A percentile compares a stretch with the other conserved stretches of the same genome.
phyloP scores from a whole-genome alignment of 2,113 vertebrate genomes.

The Serranochromis macrocephalus region DNA sequence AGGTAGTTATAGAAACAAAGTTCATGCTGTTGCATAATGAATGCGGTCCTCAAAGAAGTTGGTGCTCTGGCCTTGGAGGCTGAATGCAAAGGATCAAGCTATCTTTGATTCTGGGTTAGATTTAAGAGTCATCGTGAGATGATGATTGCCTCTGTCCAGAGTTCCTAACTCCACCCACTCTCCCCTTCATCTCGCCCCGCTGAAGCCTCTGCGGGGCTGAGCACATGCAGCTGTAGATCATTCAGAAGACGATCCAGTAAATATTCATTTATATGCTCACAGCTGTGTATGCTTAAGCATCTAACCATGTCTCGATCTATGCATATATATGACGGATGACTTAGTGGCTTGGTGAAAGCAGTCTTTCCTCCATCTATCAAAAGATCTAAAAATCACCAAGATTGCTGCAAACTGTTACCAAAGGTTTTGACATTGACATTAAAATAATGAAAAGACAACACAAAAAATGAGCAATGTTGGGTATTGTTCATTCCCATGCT shows the following conservation, averaged over 20 bases:
- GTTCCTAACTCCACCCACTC: not conserved
- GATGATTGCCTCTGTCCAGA: constrained; percentile 33
- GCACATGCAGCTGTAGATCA: constrained; percentile 40
- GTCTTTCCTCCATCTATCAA: not conserved
- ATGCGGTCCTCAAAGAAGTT: not conserved
- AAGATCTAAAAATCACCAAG: not conserved
- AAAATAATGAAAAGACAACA: not conserved
- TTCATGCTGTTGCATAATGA: not conserved
- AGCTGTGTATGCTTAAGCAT: not conserved
- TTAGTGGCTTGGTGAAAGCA: not conserved
- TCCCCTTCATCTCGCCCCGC: constrained; percentile 3
- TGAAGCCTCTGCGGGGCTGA: constrained; percentile 6
- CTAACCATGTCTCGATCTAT: not conserved
- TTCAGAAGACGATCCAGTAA: constrained; percentile 18
- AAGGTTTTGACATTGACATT: not conserved
- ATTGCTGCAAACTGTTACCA: not conserved
- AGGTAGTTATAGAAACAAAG: not conserved
- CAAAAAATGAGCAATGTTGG: not conserved
- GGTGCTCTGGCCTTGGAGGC: not conserved
- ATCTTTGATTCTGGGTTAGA: constrained; percentile 16
- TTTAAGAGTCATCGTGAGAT: constrained; percentile 10
- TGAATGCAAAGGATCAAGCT: constrained; percentile 6
- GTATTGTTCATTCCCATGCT: not conserved
- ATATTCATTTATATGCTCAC: not conserved
- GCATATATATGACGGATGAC: not conserved